Conservation (phyloP, 2,888 invertebrate genomes). For the Tachina grossa region DNA sequence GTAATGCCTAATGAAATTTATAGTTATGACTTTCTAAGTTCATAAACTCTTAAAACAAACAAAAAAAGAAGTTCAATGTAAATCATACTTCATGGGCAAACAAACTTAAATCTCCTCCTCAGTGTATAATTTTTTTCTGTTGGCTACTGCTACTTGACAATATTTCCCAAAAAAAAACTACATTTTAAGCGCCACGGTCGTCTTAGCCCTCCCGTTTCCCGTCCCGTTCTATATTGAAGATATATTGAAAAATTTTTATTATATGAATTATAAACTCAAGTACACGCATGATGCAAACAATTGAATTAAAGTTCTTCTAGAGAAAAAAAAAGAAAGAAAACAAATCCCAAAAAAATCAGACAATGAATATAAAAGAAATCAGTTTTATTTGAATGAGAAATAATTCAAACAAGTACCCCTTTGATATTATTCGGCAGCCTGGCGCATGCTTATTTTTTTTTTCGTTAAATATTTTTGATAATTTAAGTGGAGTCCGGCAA, state of each 20-base stretch:
- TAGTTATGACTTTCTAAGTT: slow-evolving; percentile 76
- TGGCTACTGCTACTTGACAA: slow-evolving; percentile 53
- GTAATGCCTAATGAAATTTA: slow-evolving; percentile 77
- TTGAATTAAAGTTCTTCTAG: slow-evolving; percentile 67
- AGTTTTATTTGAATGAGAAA: slow-evolving; percentile 49
- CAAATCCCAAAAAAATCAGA: slow-evolving; percentile 1
- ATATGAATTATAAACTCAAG: slow-evolving; percentile 67
- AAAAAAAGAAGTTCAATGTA: neutral
- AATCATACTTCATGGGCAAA: neutral
- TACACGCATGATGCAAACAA: slow-evolving; percentile 71
- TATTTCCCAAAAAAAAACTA: slow-evolving; percentile 24
- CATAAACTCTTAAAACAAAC: slow-evolving; percentile 47
- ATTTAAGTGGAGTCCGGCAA: slow-evolving; percentile 65
- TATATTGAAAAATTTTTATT: slow-evolving; percentile 24
- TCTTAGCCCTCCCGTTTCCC: neutral
- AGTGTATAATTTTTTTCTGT: slow-evolving; percentile 9
- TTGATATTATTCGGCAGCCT: slow-evolving; percentile 69
- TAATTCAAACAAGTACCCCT: slow-evolving; percentile 67
- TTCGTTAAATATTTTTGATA: slow-evolving; percentile 16
- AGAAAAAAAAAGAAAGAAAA: slow-evolving; percentile 6
- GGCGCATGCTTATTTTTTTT: slow-evolving; percentile 62
- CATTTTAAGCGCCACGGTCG: slow-evolving; percentile 47
- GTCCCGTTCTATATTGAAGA: slow-evolving; percentile 30
- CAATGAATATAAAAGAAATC: slow-evolving; percentile 28
- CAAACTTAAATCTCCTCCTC: neutral